Evolutionary conservation across 2,888 invertebrate species (phyloP).

Genomic region (Hedychridium roseum): DNA sequence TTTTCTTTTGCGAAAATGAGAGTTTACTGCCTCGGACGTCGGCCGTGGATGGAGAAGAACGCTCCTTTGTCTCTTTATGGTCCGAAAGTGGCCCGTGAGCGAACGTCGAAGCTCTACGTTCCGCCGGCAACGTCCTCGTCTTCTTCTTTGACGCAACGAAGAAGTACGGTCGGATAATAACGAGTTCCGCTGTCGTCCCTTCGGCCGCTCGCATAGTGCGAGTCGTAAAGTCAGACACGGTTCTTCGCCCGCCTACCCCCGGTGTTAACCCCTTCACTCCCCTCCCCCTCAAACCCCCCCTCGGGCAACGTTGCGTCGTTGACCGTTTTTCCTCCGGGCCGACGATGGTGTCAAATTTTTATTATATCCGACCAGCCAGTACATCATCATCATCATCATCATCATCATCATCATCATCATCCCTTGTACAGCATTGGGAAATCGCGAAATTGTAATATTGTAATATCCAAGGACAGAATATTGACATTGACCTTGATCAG

Average conservation of each 20-base stretch:
- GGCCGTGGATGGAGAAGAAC: conserved; percentile 43
- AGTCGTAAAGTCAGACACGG: conserved; percentile 49
- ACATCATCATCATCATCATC: no score
- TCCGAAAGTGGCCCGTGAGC: conserved; percentile 56
- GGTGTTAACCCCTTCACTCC: conserved; percentile 9
- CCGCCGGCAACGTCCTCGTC: conserved; percentile 24
- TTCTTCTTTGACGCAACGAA: conserved; percentile 47
- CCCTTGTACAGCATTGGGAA: no score
- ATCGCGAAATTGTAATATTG: no score
- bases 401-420: no score
- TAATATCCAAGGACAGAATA: no score
- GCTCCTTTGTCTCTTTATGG: conserved; percentile 63
- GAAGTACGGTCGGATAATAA: conserved; percentile 61
- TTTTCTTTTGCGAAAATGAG: conserved; percentile 56
- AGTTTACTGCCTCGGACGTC: conserved; percentile 57
- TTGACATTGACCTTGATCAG: no score
- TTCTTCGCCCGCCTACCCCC: neutral
- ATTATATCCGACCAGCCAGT: conserved; percentile 45
- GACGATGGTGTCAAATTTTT: conserved; percentile 57
- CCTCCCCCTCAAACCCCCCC: conserved; percentile 9
- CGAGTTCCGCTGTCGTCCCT: conserved; percentile 61
- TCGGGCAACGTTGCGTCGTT: no score
- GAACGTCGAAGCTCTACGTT: conserved; percentile 14
- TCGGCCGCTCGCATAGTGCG: conserved; percentile 51
- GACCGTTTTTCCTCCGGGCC: conserved; percentile 34